These are phyloP conservation scores for Lepus townsendii DNA, from an alignment of 2,797 vertebrate genomes.

Conservation along the genomic window DNA sequence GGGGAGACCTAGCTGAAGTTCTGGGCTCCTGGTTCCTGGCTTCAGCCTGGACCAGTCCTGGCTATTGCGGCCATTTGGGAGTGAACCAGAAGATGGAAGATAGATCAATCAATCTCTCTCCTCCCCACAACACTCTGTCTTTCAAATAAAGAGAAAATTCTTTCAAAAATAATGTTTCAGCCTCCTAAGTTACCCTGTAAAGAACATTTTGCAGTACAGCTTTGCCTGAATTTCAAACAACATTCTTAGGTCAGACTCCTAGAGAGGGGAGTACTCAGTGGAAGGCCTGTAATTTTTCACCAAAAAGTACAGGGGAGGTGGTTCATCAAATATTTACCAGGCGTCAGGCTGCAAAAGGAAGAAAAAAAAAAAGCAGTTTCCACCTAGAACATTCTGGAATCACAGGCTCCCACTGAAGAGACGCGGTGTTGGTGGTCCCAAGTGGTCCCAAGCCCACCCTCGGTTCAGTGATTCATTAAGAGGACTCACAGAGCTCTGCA, in stretches of 20 bases:
- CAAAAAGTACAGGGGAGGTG: background rate
- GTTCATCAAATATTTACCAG: background rate
- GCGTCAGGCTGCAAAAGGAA: background rate
- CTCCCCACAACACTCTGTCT: no score
- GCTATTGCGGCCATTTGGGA: no score
- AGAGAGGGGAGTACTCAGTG: background rate
- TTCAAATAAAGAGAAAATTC: no score
- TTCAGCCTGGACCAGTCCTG: no score
- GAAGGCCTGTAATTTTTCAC: background rate
- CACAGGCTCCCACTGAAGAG: background rate
- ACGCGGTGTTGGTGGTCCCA: background rate
- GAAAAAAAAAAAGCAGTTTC: background rate
- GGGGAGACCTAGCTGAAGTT: no score
- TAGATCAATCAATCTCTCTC: no score
- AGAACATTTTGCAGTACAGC: background rate
- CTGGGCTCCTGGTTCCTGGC: no score
- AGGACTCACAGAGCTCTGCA: background rate
- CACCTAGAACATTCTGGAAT: background rate
- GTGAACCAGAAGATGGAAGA: no score
- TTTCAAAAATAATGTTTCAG: background rate
- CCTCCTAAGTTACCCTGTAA: background rate
- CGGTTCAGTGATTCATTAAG: background rate
- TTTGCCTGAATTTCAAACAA: background rate
- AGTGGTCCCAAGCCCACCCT: background rate
- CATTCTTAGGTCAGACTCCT: background rate